A percentile compares a stretch with the other conserved stretches of the same genome.
phyloP scores from a whole-genome alignment of 2,113 vertebrate genomes.

The Osmerus eperlanus region DNA sequence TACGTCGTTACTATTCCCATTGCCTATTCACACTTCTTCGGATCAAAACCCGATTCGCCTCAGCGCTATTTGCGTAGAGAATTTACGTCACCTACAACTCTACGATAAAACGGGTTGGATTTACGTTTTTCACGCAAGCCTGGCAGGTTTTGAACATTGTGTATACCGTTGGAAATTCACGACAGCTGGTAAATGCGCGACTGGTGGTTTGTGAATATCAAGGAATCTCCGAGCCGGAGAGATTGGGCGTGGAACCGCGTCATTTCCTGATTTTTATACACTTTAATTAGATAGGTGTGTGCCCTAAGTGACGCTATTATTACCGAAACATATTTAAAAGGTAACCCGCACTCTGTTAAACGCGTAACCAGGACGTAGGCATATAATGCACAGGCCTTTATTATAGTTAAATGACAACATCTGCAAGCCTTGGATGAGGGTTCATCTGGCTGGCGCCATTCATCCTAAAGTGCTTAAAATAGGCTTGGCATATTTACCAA shows the following conservation, averaged over 20 bases:
- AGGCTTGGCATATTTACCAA: too few relatives aligned
- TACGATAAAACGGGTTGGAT: background rate
- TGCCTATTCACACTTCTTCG: slow-evolving; percentile 26
- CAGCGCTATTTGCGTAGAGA: slow-evolving; percentile 20
- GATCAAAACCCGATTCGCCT: background rate
- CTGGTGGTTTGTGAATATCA: slow-evolving; percentile 53
- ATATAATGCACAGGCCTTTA: background rate
- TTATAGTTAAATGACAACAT: too few relatives aligned
- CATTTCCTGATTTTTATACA: slow-evolving; percentile 26
- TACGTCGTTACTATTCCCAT: slow-evolving; percentile 40
- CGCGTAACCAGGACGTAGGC: background rate
- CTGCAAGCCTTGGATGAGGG: too few relatives aligned
- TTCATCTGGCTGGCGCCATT: too few relatives aligned
- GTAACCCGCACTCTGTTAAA: background rate
- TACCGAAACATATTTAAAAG: background rate
- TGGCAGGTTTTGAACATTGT: slow-evolving; percentile 22
- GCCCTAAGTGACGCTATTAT: background rate
- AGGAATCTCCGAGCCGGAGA: slow-evolving; percentile 19
- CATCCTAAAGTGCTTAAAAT: too few relatives aligned
- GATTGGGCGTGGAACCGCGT: slow-evolving; percentile 11
- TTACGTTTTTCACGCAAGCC: slow-evolving; percentile 53
- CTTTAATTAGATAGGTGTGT: slow-evolving; percentile 11
- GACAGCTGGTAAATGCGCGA: slow-evolving; percentile 52
- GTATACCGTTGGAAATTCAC: slow-evolving; percentile 8
- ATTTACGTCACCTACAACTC: slow-evolving; percentile 14